Percentiles rank a stretch among this genome's conserved stretches.
These are phyloP conservation scores for Pentamera pediparva DNA, from an alignment of 53 echinoderm and acorn worm species.

Conservation along the genomic window DNA sequence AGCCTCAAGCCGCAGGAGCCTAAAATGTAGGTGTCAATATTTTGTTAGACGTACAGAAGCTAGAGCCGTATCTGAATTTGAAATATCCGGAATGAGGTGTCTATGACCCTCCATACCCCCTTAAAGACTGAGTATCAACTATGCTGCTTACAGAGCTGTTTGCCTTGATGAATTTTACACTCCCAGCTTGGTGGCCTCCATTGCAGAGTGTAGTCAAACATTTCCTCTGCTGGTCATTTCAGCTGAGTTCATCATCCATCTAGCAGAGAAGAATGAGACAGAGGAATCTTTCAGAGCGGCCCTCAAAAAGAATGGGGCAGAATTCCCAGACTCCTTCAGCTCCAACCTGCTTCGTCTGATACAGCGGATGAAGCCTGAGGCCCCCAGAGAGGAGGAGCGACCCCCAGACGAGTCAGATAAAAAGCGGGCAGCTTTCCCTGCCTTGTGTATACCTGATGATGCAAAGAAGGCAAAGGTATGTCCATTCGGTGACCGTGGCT, in stretches of 20 bases:
- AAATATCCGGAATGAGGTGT: no score
- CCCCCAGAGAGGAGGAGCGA: neutral
- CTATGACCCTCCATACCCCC: no score
- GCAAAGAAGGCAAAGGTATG: constrained; percentile 24
- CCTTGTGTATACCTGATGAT: constrained; percentile 77
- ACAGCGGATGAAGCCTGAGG: constrained; percentile 91
- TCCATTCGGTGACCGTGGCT: no score
- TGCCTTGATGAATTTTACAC: no score
- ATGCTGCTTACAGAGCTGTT: no score
- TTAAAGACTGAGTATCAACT: no score
- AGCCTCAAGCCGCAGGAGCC: no score
- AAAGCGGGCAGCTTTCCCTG: constrained; percentile 65
- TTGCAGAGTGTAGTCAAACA: no score
- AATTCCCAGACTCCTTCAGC: constrained; percentile 86
- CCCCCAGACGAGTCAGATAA: constrained; percentile 44
- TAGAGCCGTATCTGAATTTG: no score
- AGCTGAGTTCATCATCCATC: constrained; percentile 93
- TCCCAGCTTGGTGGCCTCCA: no score
- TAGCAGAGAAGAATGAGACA: constrained; percentile 87
- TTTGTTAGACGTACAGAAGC: no score
- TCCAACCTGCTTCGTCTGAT: constrained; percentile 82
- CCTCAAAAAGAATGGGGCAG: constrained; percentile 83
- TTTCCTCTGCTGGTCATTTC: neutral
- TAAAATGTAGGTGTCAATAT: no score
- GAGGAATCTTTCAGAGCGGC: constrained; percentile 65